Evolutionary conservation across 2,888 invertebrate genomes (phyloP), one percentile per base, ranked within the genome.

Genomic region (Coenonympha arcania): DNA sequence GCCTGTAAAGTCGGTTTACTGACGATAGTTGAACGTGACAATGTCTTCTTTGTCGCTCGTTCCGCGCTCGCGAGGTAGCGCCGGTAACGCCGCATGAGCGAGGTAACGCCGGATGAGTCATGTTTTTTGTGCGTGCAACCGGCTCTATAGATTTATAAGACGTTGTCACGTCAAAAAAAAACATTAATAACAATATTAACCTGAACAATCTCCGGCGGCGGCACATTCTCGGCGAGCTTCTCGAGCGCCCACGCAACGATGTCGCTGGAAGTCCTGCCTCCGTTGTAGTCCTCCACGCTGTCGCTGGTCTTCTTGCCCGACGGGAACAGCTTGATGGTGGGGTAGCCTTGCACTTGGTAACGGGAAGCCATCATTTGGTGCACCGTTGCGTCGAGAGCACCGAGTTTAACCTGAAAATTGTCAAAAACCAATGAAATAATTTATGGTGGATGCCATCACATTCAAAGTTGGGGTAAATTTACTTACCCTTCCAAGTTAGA

Each of bases 381-480:
- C 0, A 93, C 94, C 0, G 99, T 99, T 0, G 99, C 98, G 86
- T 99, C 99, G 0, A 99, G 76, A 2, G 98, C 98, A 52, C 98
- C 99, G 13, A 99, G 75, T 87, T 98, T 99, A 11, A 93, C 88
- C 88, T 88, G 60, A 6, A 53, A 28, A 6, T 13, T 8, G n/a
- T 4, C 6, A 3, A n/a, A n/a, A n/a, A n/a, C n/a, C n/a, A n/a
- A n/a, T n/a, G n/a, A n/a, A n/a, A n/a, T n/a, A n/a, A n/a, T n/a
- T n/a, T n/a, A n/a, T n/a, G n/a, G n/a, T n/a, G n/a, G n/a, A n/a
- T n/a, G n/a, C n/a, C n/a, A n/a, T n/a, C n/a, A n/a, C n/a, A n/a
- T n/a, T n/a, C n/a, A n/a, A n/a, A n/a, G n/a, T 3, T 6, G 24
- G 2, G 9, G 6, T 24, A 8, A 24, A 6, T 4, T 2, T 24